Conservation (phyloP, 2,888 invertebrate species). For the Melipona bicolor region DNA sequence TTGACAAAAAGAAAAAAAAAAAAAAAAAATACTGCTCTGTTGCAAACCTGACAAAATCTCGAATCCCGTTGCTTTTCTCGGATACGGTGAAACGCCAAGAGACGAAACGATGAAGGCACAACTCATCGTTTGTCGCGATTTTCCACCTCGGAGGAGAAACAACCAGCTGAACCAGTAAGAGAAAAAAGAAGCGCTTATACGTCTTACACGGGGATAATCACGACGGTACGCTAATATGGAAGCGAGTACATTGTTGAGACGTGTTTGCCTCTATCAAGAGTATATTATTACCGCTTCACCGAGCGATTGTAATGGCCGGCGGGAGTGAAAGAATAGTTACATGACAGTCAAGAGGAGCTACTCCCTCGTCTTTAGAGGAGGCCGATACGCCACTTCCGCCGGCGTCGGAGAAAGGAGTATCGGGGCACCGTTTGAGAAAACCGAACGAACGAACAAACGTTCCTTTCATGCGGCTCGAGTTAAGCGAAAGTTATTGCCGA, state of each 20-base stretch:
- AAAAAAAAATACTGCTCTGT: too few species aligned
- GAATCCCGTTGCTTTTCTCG: background rate
- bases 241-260: slow-evolving; percentile 62
- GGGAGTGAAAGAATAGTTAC: slow-evolving; percentile 52
- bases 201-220: slow-evolving; percentile 31
- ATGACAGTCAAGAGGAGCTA: slow-evolving; percentile 48
- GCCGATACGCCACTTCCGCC: slow-evolving; percentile 59
- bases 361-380: slow-evolving; percentile 56
- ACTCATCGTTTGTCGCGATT: slow-evolving; percentile 36
- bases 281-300: slow-evolving; percentile 53
- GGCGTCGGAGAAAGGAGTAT: slow-evolving; percentile 55
- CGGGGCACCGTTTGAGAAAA: slow-evolving; percentile 44
- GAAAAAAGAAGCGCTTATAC: background rate
- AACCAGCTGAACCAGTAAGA: background rate
- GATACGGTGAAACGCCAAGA: background rate
- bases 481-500: slow-evolving; percentile 61
- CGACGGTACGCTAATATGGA: slow-evolving; percentile 60
- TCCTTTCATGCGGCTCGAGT: slow-evolving; percentile 61
- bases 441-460: slow-evolving; percentile 30
- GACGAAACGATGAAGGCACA: slow-evolving; percentile 10
- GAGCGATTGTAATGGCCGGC: slow-evolving; percentile 55
- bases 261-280: slow-evolving; percentile 65
- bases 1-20: too few species aligned
- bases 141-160: background rate
- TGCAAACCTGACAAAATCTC: background rate